Percentiles rank a stretch among this genome's conserved stretches.
Conservation (phyloP, 2,797 vertebrate genomes). For the Cynopterus sphinx region DNA sequence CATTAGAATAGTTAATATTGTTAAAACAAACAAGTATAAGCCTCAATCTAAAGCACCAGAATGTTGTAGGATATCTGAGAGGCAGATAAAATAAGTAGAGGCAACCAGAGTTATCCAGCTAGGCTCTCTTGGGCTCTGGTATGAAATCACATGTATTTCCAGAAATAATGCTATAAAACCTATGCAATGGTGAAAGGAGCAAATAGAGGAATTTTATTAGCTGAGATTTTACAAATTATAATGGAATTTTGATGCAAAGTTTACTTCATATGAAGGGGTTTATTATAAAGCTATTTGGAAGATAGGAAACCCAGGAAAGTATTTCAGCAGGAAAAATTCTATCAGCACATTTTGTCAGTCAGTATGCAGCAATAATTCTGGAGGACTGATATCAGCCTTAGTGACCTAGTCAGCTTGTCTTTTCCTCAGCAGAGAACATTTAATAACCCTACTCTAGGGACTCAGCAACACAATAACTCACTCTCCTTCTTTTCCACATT, state of each 20-base stretch:
- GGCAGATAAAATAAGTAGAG: neutral
- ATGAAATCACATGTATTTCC: neutral
- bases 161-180: neutral
- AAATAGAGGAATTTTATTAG: neutral
- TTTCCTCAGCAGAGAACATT: neutral
- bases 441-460: neutral
- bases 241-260: neutral
- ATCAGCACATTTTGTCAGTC: neutral
- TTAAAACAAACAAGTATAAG: neutral
- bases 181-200: neutral
- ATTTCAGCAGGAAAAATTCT: neutral
- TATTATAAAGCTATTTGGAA: neutral
- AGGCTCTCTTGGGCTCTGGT: neutral
- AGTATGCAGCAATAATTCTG: neutral
- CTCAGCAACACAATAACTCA: fast-evolving
- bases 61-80: neutral
- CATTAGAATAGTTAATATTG: neutral
- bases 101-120: neutral
- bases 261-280: neutral
- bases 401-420: neutral
- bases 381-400: neutral
- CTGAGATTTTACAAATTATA: neutral
- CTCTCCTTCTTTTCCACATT: neutral
- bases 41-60: neutral
- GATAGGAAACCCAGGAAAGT: neutral